These are phyloP conservation scores for Chanos chanos DNA, from an alignment of 2,797 vertebrate genomes.

Conservation along the genomic window DNA sequence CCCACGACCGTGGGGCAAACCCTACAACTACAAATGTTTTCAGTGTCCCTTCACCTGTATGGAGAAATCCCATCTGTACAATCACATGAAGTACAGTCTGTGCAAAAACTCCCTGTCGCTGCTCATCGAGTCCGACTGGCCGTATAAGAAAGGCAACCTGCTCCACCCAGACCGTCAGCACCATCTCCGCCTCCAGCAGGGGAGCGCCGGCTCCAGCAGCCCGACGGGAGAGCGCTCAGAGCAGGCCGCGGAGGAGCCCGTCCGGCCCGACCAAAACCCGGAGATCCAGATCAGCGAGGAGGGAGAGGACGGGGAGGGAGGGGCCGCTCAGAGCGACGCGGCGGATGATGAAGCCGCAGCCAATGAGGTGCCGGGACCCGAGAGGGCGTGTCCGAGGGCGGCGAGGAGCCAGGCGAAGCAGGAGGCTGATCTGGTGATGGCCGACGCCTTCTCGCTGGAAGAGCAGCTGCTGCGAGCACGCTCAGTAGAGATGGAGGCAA, in stretches of 20 bases:
- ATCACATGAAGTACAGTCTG: slow-evolving; percentile 99
- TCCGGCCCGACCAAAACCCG: slow-evolving; percentile 24
- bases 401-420: slow-evolving; percentile 65
- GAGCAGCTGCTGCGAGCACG: slow-evolving; percentile 75
- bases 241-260: slow-evolving; percentile 55
- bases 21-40: slow-evolving; percentile 99
- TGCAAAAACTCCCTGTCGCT: slow-evolving; percentile 97
- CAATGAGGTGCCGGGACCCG: slow-evolving; percentile 45
- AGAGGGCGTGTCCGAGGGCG: slow-evolving; percentile 39
- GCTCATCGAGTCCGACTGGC: slow-evolving; percentile 92
- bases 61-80: slow-evolving; percentile 99
- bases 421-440: slow-evolving; percentile 77
- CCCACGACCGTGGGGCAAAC: slow-evolving; percentile 94
- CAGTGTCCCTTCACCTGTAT: slow-evolving; percentile 99
- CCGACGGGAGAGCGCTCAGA: slow-evolving; percentile 8
- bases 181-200: slow-evolving; percentile 76
- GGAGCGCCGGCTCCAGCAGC: slow-evolving; percentile 49
- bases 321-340: slow-evolving; percentile 30
- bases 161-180: slow-evolving; percentile 79
- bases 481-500: slow-evolving; percentile 76
- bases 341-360: slow-evolving; percentile 21
- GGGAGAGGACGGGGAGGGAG: slow-evolving; percentile 61
- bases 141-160: slow-evolving; percentile 87
- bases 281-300: slow-evolving; percentile 52
- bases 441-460: slow-evolving; percentile 82